Evolutionary conservation across 2,113 vertebrate genomes (phyloP), one percentile per base, ranked within the genome.

Genomic region (Gadus chalcogrammus): DNA sequence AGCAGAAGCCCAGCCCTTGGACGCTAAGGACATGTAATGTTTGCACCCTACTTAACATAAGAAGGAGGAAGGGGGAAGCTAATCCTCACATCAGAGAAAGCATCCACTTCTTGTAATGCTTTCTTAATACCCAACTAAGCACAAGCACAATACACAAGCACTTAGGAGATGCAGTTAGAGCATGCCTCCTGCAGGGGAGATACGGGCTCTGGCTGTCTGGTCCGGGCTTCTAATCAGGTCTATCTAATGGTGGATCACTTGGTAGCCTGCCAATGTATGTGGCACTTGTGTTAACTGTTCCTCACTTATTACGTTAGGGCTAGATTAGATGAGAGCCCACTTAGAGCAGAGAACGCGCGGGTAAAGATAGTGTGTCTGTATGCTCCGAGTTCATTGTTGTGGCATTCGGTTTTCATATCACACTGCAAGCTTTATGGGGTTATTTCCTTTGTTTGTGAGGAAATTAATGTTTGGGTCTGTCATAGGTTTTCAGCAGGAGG

Each of bases 271-370:
- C 24, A 65, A 27, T 24, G 27, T 17, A 68, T 38, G 64, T 53
- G 18, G 52, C 74, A 60, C 17, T 78, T 64, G 71, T 74, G 64
- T 66, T 28, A 61, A 60, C 64, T 53, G 53, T 65, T 59, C 17
- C 35, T 52, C 62, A 73, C 75, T 85, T 73, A 85, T 84, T 86
- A 65, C 65, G 78, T 88, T 84, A 80, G 9, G 22, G 20, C 83
- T 77, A 84, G 64, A 74, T 71, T 70, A 60, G 79, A 80, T 70
- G 31, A 81, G 83, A 85, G 66, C 74, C 69, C 74, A 68, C 72
- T 42, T 27, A 61, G 72, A 48, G 24, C 63, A 56, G 72, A 77
- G 69, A 72, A 73, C 80, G 69, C 35, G 28, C 31, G 64, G 64
- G 65, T 24, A 59, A 65, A 62, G 62, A 71, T 61, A 70, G 1